Evolutionary conservation across 2,888 invertebrate genomes (phyloP), one percentile per base, ranked within the genome.

Genomic region (Siphonodentalium dalli): DNA sequence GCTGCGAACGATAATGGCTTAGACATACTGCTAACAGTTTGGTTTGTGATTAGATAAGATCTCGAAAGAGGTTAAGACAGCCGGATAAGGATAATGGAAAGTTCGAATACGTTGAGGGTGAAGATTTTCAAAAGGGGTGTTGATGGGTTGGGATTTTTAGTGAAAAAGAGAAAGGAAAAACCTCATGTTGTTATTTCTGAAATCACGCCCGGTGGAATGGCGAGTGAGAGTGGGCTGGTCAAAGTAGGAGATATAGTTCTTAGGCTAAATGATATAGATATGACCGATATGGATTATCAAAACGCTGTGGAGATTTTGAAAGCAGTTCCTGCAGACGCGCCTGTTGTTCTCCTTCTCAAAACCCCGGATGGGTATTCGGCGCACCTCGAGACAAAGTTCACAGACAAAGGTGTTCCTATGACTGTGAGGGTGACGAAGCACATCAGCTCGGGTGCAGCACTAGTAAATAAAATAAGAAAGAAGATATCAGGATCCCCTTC

Each of bases 201-300:
- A 27, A 60, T 78, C 5, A 66, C 72, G 11, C 53, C 64, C 5
- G 73, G 72, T n/a, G 75, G 78, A 5, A 74, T 75, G 26, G 80
- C 78, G 0, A 71, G 74, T 33, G 73, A 75, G 42, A 72, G 74
- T 42, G 76, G 78, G 2, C 60, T 78, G 23, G 68, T 80, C 0
- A 67, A 72, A 51, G 69, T 75, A 6, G 80, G 78, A 20, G 80
- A 79, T 61, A 63, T 72, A 26, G 71, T 80, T 11, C 58, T 79
- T 0, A 65, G 72, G 18, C 75, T 80, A 6, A 76, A 79, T 58
- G 74, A 77, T 37, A 64, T 63, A 21, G 71, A 74, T 49, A 47
- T 80, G 31, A 65, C 67, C 3, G 68, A 71, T n/a, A 67, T 74
- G 61, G 63, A 66, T 18, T 80, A 75, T 54, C 73, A 74, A 15